These are phyloP conservation scores for Acarapis woodi DNA, from an alignment of 1,140 invertebrate genomes.

Conservation along the genomic window DNA sequence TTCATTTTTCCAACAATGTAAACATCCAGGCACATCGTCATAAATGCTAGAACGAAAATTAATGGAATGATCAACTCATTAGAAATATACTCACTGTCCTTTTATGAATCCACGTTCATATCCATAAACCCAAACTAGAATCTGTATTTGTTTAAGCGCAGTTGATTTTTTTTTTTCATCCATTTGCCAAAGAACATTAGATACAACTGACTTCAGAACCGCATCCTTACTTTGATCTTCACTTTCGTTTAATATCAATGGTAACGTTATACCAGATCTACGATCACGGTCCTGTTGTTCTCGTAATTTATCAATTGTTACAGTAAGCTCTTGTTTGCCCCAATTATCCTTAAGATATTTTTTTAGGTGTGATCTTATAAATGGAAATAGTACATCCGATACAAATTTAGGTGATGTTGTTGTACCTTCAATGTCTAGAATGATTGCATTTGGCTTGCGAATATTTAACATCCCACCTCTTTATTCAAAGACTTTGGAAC, in stretches of 20 bases:
- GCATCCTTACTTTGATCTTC: neutral
- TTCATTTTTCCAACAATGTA: conserved; percentile 6
- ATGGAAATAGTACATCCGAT: conserved; percentile 7
- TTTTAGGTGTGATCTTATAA: conserved; percentile 2
- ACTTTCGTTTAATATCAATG: neutral
- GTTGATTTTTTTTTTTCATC: conserved; percentile 2
- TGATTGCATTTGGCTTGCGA: conserved; percentile 2
- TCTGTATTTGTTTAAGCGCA: conserved; percentile 7
- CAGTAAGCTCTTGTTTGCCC: neutral
- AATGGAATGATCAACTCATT: neutral
- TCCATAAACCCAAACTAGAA: conserved; percentile 10
- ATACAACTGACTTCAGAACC: conserved; percentile 1
- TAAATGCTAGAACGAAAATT: conserved; percentile 2
- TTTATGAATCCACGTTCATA: conserved; percentile 7
- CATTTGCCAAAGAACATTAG: conserved; percentile 6
- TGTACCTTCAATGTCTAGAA: conserved; percentile 10
- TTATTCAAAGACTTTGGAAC: neutral
- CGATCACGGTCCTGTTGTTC: neutral
- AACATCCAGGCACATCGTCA: conserved; percentile 6
- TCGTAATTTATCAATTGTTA: conserved; percentile 3
- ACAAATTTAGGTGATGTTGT: conserved; percentile 9
- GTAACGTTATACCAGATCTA: neutral
- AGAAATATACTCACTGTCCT: conserved; percentile 3
- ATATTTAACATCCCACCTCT: neutral
- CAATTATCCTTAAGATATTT: conserved; percentile 5